phyloP scores from a whole-genome alignment of 2,797 vertebrate genomes.

The Anisognathus igniventris region DNA sequence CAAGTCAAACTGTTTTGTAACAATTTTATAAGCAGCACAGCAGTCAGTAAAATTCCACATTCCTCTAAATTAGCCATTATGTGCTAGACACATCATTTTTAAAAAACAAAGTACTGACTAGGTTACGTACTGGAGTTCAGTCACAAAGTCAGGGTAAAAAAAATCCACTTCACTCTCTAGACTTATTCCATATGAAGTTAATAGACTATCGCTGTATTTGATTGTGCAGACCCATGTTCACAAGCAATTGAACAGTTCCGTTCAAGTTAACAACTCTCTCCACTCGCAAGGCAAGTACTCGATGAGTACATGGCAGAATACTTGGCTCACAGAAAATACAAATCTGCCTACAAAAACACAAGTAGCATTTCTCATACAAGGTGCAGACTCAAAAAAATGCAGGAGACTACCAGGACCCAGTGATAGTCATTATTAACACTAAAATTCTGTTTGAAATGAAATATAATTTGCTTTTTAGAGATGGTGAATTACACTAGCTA shows the following conservation, averaged over 20 bases:
- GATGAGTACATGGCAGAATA: neutral
- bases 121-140: neutral
- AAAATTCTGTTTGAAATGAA: neutral
- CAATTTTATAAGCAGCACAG: neutral
- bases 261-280: neutral
- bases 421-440: neutral
- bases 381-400: neutral
- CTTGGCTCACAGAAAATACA: neutral
- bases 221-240: neutral
- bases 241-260: neutral
- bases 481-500: neutral
- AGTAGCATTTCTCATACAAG: neutral
- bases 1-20: constrained; percentile 13
- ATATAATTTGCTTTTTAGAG: neutral
- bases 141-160: neutral
- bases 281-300: neutral
- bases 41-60: constrained; percentile 2
- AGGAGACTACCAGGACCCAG: neutral
- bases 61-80: constrained; percentile 22
- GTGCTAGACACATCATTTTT: neutral
- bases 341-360: neutral
- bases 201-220: neutral
- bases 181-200: neutral
- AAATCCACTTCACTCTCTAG: neutral
- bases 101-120: neutral